A percentile compares a stretch with the other conserved stretches of the same genome.
Conservation (phyloP, 2,797 vertebrate species). For the Sorex maritimensis region DNA sequence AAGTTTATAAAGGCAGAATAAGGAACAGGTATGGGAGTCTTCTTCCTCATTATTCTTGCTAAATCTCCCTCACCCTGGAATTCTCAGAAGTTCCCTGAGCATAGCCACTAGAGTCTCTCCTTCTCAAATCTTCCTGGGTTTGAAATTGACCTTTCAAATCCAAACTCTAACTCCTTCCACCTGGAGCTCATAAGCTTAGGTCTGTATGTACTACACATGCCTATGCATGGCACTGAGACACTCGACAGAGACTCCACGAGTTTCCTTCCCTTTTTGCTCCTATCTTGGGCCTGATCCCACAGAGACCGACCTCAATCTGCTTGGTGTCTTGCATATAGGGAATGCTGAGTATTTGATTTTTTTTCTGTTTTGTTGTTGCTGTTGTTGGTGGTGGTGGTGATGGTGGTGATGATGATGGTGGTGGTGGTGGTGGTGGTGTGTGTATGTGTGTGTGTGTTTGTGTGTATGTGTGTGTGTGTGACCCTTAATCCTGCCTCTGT, state of each 20-base stretch:
- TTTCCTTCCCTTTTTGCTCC: not conserved
- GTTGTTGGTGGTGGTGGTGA: no score
- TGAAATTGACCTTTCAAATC: not conserved
- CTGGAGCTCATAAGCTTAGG: not conserved
- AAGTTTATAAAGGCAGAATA: not conserved
- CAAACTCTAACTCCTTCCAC: not conserved
- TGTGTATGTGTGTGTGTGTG: no score
- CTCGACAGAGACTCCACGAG: not conserved
- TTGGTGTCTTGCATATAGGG: not conserved
- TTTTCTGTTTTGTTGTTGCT: no score
- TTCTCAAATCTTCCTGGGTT: slow-evolving; percentile 30
- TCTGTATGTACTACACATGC: not conserved
- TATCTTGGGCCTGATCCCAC: not conserved
- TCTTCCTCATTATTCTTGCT: not conserved
- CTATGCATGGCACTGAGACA: not conserved
- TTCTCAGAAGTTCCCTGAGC: not conserved
- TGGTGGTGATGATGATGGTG: no score
- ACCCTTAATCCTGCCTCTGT: no score
- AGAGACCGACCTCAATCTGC: not conserved
- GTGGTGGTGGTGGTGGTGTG: no score
- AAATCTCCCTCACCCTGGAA: not conserved
- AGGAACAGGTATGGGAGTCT: not conserved
- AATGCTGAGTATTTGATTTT: not conserved
- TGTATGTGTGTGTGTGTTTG: no score
- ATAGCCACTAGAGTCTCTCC: not conserved